Evolutionary conservation across 2,888 invertebrate species (phyloP).

Genomic region (Idaea dimidiata): DNA sequence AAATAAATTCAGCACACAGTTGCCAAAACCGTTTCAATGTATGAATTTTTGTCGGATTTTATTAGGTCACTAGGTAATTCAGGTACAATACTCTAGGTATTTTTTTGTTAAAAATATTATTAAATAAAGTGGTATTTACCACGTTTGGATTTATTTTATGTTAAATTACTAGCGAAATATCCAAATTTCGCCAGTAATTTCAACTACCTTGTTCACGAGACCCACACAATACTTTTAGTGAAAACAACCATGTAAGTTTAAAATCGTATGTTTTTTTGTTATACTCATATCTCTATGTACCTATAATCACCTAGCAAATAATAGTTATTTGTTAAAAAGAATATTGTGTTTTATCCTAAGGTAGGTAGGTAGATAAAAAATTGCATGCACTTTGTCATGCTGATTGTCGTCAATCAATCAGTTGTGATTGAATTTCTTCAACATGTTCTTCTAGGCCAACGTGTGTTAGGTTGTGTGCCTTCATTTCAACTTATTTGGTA

Average conservation of each 20-base stretch:
- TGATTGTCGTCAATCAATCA: constrained; percentile 48
- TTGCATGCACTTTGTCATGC: constrained; percentile 18
- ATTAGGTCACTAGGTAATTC: background rate
- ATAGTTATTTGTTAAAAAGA: background rate
- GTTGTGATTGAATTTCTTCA: constrained; percentile 64
- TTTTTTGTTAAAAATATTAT: too few species aligned
- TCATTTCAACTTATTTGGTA: constrained; percentile 74
- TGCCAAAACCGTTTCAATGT: background rate
- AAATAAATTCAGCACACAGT: background rate
- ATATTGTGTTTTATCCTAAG: background rate
- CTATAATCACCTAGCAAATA: too few species aligned
- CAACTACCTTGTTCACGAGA: too few species aligned
- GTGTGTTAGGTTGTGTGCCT: constrained; percentile 65
- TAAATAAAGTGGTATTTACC: too few species aligned
- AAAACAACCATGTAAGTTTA: too few species aligned
- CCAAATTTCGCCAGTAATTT: too few species aligned
- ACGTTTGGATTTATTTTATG: too few species aligned
- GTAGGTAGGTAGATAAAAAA: background rate
- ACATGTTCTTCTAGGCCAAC: constrained; percentile 58
- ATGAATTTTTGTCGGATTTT: background rate
- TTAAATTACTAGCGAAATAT: too few species aligned
- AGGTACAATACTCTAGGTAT: background rate
- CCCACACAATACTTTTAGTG: too few species aligned
- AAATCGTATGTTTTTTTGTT: too few species aligned
- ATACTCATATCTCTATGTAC: too few species aligned